Percentiles rank a stretch among this genome's conserved stretches.
These are phyloP conservation scores for Rhodeus uyekii DNA, from an alignment of 2,797 vertebrate species.

Conservation along the genomic window DNA sequence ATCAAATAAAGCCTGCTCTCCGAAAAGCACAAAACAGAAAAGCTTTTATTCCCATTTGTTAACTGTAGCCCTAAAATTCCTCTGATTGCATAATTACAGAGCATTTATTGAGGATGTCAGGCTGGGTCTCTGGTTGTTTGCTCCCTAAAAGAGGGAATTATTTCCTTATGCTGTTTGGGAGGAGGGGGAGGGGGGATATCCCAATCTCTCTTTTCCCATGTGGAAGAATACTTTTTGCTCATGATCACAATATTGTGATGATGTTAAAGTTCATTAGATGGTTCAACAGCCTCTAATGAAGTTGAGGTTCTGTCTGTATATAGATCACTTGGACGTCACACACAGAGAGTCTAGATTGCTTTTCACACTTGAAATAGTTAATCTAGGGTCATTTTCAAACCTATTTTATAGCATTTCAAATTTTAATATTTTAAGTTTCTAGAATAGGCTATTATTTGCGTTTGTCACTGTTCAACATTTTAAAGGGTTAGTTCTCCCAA, in stretches of 20 bases:
- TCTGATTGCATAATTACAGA: conserved; percentile 30
- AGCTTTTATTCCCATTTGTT: conserved; percentile 15
- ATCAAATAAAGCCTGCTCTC: not conserved
- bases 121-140: conserved; percentile 24
- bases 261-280: not conserved
- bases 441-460: not conserved
- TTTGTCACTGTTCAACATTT: too few relatives aligned
- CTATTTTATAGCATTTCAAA: too few relatives aligned
- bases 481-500: too few relatives aligned
- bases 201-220: not conserved
- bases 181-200: too few relatives aligned
- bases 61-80: not conserved
- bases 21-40: not conserved
- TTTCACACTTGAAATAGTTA: not conserved
- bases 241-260: not conserved
- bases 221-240: not conserved
- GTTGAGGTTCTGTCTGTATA: not conserved
- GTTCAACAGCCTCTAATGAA: not conserved
- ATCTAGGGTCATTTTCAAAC: not conserved
- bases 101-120: conserved; percentile 39
- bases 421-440: not conserved
- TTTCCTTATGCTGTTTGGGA: conserved; percentile 36
- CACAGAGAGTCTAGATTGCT: not conserved
- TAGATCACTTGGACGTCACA: not conserved
- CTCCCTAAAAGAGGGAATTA: conserved; percentile 33